Evolutionary conservation across 2,888 invertebrate genomes (phyloP).

Genomic region (Schrankia costaestrigalis): DNA sequence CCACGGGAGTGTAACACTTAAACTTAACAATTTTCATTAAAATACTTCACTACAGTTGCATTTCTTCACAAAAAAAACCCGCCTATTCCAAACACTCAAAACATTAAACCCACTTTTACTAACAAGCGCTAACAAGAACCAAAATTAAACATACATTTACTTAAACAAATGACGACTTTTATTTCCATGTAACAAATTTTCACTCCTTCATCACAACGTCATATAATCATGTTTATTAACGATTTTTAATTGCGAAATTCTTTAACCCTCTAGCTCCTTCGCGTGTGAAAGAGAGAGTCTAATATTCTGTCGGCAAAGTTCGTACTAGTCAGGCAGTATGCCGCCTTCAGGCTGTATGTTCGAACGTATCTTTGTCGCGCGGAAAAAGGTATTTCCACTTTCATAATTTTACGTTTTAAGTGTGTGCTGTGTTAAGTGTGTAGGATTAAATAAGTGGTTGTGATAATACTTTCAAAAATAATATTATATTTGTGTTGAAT

Average conservation of each 20-base stretch:
- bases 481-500: slow-evolving; percentile 17
- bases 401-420: slow-evolving; percentile 38
- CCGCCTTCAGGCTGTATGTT: slow-evolving; percentile 27
- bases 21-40: no score
- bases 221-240: slow-evolving; percentile 45
- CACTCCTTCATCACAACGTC: slow-evolving; percentile 23
- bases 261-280: slow-evolving; percentile 32
- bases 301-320: slow-evolving; percentile 32
- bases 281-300: slow-evolving; percentile 26
- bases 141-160: no score
- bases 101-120: no score
- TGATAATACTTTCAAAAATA: slow-evolving; percentile 26
- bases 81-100: no score
- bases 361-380: slow-evolving; percentile 28
- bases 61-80: no score
- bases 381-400: slow-evolving; percentile 16
- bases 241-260: slow-evolving; percentile 52
- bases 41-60: no score
- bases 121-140: no score
- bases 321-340: slow-evolving; percentile 39
- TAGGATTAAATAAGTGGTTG: slow-evolving; percentile 37
- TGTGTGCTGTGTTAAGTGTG: slow-evolving; percentile 25
- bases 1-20: no score
- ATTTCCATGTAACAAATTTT: slow-evolving; percentile 17
- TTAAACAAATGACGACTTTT: no score